These are phyloP conservation scores for Pterostichus madidus DNA, from an alignment of 2,888 invertebrate genomes.

Conservation along the genomic window DNA sequence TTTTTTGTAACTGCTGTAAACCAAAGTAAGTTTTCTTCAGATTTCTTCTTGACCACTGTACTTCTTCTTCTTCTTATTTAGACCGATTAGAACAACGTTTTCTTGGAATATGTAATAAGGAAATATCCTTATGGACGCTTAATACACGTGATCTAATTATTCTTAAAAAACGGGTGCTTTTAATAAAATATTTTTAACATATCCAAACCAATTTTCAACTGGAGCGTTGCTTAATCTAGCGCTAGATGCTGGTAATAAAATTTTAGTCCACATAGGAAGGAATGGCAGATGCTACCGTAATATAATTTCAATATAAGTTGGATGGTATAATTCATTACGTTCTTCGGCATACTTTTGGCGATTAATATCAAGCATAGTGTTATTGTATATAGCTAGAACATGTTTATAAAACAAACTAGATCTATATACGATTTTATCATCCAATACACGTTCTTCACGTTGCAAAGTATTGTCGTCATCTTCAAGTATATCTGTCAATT, in stretches of 20 bases:
- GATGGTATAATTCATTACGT: conserved; percentile 17
- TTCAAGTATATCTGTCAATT: neutral
- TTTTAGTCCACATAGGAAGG: conserved; percentile 26
- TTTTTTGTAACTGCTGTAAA: conserved; percentile 4
- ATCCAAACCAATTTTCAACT: neutral
- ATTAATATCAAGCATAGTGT: no score
- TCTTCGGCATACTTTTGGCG: no score
- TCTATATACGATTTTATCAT: no score
- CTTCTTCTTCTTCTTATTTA: conserved; percentile 1
- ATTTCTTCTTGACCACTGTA: neutral
- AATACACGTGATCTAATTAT: neutral
- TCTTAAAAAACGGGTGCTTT: neutral
- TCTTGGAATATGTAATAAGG: neutral
- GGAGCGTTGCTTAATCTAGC: neutral
- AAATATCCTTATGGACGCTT: neutral
- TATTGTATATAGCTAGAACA: no score
- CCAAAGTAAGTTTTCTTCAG: conserved; percentile 5
- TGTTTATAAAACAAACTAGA: no score
- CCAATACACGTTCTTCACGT: neutral
- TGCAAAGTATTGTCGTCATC: neutral
- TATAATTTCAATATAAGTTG: neutral
- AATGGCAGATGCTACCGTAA: conserved; percentile 3
- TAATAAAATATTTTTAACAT: neutral
- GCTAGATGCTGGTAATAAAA: neutral
- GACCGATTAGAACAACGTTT: no score